Evolutionary conservation across 2,888 invertebrate species (phyloP).

Genomic region (Plagiodera versicolora): DNA sequence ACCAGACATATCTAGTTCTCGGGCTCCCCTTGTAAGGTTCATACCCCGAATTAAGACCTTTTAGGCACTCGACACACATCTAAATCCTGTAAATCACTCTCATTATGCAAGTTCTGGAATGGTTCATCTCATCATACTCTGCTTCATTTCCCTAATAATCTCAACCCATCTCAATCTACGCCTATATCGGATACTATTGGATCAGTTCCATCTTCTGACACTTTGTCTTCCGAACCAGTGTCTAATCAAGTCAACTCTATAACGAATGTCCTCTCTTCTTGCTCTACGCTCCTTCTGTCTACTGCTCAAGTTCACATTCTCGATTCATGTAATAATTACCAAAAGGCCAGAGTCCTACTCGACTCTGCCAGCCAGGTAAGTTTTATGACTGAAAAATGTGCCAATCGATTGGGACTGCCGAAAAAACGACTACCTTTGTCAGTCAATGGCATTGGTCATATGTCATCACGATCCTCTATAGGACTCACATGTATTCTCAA

Average conservation of each 20-base stretch:
- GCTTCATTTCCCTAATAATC: background rate
- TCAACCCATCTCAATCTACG: no score
- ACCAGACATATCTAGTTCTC: no score
- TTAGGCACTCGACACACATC: background rate
- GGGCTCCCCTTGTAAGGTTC: no score
- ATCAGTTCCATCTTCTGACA: no score
- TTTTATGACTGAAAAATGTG: background rate
- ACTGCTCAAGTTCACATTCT: background rate
- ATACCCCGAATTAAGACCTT: no score
- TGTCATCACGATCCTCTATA: background rate
- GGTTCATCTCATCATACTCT: constrained; percentile 2
- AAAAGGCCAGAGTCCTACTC: no score
- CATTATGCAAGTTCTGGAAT: background rate
- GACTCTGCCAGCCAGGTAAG: background rate
- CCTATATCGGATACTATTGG: no score
- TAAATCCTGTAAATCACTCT: background rate
- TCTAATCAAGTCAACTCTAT: background rate
- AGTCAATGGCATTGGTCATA: background rate
- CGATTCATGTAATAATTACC: no score
- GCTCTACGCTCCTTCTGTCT: background rate
- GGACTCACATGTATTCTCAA: background rate
- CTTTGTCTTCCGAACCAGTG: background rate
- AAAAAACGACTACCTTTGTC: background rate
- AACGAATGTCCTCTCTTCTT: background rate
- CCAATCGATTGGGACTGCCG: background rate